phyloP scores from a whole-genome alignment of 2,113 vertebrate species.

The Psilopsiagon aymara region DNA sequence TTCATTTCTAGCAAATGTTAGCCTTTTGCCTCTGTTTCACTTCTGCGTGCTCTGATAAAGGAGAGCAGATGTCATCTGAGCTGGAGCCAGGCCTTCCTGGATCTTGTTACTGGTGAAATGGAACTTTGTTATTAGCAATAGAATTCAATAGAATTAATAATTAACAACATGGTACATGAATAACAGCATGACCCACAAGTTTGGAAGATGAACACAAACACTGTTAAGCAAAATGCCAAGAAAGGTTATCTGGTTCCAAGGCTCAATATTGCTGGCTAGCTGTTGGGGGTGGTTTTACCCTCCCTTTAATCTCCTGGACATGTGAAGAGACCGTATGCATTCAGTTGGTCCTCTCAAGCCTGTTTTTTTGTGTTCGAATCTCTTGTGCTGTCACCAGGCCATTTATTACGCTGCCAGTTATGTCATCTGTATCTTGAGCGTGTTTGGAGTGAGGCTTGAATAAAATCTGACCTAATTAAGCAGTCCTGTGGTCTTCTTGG shows the following conservation, averaged over 20 bases:
- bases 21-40: neutral
- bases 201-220: neutral
- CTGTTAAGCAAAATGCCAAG: neutral
- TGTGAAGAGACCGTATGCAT: neutral
- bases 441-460: neutral
- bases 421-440: neutral
- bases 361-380: neutral
- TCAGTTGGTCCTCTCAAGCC: neutral
- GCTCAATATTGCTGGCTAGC: neutral
- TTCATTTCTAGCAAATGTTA: conserved; percentile 11
- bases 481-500: conserved; percentile 26
- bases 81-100: conserved; percentile 36
- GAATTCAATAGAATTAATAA: conserved; percentile 55
- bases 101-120: conserved; percentile 47
- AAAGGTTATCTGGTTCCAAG: neutral
- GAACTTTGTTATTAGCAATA: conserved; percentile 44
- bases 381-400: neutral
- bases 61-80: conserved; percentile 52
- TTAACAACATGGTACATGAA: neutral
- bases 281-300: neutral
- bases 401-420: neutral
- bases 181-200: neutral
- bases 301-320: neutral
- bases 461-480: conserved; percentile 51
- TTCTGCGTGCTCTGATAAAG: conserved; percentile 12